A percentile compares a stretch with the other conserved stretches of the same genome.
phyloP scores from a whole-genome alignment of 2,888 invertebrate species.

The Trachelus stipa region DNA sequence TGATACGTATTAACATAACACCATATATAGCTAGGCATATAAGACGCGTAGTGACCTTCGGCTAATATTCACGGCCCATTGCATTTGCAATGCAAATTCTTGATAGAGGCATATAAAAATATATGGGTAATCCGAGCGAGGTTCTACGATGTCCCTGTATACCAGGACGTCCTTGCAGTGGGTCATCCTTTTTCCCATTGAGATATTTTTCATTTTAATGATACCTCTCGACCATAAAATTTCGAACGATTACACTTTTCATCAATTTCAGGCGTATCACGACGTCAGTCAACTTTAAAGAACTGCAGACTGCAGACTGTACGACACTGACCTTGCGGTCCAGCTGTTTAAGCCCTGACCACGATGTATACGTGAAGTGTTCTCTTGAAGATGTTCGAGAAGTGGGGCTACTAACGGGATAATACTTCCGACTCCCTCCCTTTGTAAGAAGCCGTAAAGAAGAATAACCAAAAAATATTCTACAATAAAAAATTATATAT shows the following conservation, averaged over 20 bases:
- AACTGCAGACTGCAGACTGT: neutral
- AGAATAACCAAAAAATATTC: too few species aligned
- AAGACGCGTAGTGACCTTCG: conserved; percentile 2
- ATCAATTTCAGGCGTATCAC: neutral
- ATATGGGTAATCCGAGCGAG: too few species aligned
- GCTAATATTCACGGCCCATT: conserved; percentile 18
- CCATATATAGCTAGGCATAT: neutral
- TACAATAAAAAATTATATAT: too few species aligned
- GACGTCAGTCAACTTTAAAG: neutral
- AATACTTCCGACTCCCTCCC: conserved; percentile 15
- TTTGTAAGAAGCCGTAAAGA: neutral
- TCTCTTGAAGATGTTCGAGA: conserved; percentile 1
- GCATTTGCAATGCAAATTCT: conserved; percentile 20
- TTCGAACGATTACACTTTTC: neutral
- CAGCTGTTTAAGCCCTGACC: conserved; percentile 17
- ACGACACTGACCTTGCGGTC: conserved; percentile 10
- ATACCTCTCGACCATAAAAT: too few species aligned
- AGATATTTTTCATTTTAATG: too few species aligned
- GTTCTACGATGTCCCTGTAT: too few species aligned
- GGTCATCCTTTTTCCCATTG: too few species aligned
- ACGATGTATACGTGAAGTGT: conserved; percentile 6
- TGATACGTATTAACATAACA: neutral
- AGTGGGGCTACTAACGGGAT: conserved; percentile 39
- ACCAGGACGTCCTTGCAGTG: too few species aligned
- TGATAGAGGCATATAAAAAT: neutral